Percentiles rank a stretch among this genome's conserved stretches.
Conservation (phyloP, 1,140 invertebrate genomes). For the Aphelenchoides besseyi region DNA sequence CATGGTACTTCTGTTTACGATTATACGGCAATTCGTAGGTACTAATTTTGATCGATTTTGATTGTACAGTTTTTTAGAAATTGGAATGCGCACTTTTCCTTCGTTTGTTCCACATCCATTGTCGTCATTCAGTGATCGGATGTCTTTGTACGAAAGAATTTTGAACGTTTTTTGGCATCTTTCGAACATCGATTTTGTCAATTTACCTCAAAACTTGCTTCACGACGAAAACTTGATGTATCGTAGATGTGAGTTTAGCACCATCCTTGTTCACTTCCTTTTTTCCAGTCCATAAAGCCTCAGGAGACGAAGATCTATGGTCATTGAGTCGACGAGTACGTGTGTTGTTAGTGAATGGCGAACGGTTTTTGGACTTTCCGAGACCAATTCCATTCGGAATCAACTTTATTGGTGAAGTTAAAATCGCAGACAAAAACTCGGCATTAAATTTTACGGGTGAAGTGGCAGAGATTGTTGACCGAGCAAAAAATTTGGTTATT, state of each 20-base stretch:
- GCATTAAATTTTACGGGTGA: slow-evolving; percentile 24
- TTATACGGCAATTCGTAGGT: slow-evolving; percentile 43
- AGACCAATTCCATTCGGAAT: slow-evolving; percentile 56
- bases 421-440: neutral
- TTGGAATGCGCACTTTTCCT: slow-evolving; percentile 56
- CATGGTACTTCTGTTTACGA: slow-evolving; percentile 62
- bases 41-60: neutral
- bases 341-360: slow-evolving; percentile 58
- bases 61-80: slow-evolving; percentile 9
- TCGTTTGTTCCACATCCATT: slow-evolving; percentile 59
- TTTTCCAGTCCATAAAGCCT: slow-evolving; percentile 29
- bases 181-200: slow-evolving; percentile 56
- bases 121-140: slow-evolving; percentile 52
- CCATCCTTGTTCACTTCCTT: slow-evolving; percentile 26
- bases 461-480: slow-evolving; percentile 32
- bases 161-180: slow-evolving; percentile 60
- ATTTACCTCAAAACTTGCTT: slow-evolving; percentile 57
- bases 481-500: slow-evolving; percentile 52
- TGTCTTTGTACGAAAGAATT: slow-evolving; percentile 47
- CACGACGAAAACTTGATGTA: slow-evolving; percentile 57
- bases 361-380: slow-evolving; percentile 60
- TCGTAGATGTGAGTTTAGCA: slow-evolving; percentile 25
- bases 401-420: slow-evolving; percentile 57
- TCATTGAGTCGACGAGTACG: slow-evolving; percentile 42
- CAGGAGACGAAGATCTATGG: slow-evolving; percentile 50